Evolutionary conservation across 2,888 invertebrate genomes (phyloP).

Genomic region (Brachycybe producta): DNA sequence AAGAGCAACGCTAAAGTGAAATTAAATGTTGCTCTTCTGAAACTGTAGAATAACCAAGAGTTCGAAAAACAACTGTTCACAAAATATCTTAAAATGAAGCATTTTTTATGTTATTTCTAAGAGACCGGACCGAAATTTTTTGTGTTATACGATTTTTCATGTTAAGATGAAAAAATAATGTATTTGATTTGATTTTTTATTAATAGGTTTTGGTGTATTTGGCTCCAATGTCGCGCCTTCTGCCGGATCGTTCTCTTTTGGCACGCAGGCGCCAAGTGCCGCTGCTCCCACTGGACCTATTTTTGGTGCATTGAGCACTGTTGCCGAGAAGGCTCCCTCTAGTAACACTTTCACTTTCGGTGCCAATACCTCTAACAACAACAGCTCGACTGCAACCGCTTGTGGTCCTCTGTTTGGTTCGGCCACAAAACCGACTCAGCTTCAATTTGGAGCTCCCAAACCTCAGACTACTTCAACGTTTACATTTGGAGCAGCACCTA

Average conservation of each 20-base stretch:
- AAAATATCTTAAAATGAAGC: neutral
- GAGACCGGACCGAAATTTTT: too few species aligned
- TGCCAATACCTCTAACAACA: neutral
- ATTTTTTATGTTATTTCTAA: neutral
- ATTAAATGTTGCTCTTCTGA: too few species aligned
- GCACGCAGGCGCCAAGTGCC: neutral
- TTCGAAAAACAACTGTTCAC: neutral
- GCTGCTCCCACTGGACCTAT: neutral
- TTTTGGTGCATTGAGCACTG: conserved; percentile 12
- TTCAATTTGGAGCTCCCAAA: neutral
- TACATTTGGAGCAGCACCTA: neutral
- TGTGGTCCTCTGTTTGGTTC: neutral
- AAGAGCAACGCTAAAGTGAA: too few species aligned
- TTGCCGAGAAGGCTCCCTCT: conserved; percentile 2
- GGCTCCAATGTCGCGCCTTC: neutral
- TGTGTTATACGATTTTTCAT: too few species aligned
- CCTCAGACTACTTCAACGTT: neutral
- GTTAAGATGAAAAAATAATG: too few species aligned
- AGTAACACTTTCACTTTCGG: conserved; percentile 13
- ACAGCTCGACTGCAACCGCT: neutral
- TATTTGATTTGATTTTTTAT: too few species aligned
- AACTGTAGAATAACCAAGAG: too few species aligned
- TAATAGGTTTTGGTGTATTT: neutral
- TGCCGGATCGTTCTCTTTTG: conserved; percentile 1
- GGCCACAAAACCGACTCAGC: neutral